Evolutionary conservation across 2,797 vertebrate genomes (phyloP), one percentile per base, ranked within the genome.

Genomic region (Enoplosus armatus): DNA sequence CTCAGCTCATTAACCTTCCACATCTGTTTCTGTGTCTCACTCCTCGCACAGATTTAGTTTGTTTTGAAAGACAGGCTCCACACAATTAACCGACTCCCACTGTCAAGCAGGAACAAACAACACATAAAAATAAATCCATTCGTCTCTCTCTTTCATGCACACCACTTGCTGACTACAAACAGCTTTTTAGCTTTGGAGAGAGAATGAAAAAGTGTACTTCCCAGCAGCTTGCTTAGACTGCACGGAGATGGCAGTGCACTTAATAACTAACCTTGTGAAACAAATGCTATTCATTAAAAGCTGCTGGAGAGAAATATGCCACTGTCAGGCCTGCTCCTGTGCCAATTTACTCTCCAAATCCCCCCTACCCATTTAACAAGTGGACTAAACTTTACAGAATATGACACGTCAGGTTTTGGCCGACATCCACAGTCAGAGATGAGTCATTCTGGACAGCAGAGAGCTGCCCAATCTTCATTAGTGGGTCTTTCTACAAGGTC

Each of bases 401-500:
- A 43, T 35, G 78, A 77, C 70, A 62, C 65, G 35, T 87, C 20
- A 3, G 29, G 43, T n/a, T 84, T 87, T 90, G 87, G 90, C 80
- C 10, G 48, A 83, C 82, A 73, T 78, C 72, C 79, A 59, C 65
- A 68, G 68, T 59, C n/a, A n/a, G 61, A 75, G 69, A 89, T 89
- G 87, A 91, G 81, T 92, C 87, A 92, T 16, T 77, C 48, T 61
- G 37, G 79, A 85, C 66, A 29, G 68, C 20, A 15, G 72, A 71
- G 79, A 9, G 62, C 41, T 50, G 75, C 66, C 84, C 84, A 80
- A 72, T 85, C 86, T 86, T 86, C 81, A 85, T 92, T 92, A 89
- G 69, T 31, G 43, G 76, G 9, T 71, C 33, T 72, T 74, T 80
- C 59, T 65, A 82, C 88, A 85, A 92, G 88, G 90, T 86, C 82